A percentile compares a stretch with the other conserved stretches of the same genome.
Evolutionary conservation across 2,113 vertebrate species (phyloP).

Genomic region (Eurypyga helias): DNA sequence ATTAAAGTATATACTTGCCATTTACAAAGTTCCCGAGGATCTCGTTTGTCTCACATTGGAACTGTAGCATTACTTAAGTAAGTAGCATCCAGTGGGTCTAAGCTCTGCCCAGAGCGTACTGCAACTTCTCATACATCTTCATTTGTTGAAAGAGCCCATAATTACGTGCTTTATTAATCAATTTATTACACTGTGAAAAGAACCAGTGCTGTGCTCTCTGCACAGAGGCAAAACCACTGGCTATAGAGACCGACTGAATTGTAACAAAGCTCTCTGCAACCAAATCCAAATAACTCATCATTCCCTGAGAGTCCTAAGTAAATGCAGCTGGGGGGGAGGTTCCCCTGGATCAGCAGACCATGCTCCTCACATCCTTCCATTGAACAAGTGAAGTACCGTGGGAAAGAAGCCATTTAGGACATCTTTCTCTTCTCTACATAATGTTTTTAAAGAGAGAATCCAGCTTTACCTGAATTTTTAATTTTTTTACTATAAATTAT

Average conservation of each 20-base stretch:
- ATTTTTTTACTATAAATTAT: background rate
- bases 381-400: background rate
- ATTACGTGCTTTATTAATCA: background rate
- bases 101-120: background rate
- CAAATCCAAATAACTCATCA: background rate
- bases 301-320: background rate
- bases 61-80: background rate
- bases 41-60: background rate
- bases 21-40: background rate
- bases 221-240: background rate
- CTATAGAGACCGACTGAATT: background rate
- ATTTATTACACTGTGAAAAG: background rate
- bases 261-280: background rate
- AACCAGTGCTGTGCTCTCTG: background rate
- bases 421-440: background rate
- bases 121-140: background rate
- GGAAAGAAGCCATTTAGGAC: background rate
- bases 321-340: background rate
- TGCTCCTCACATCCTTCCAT: background rate
- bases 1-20: background rate
- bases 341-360: background rate
- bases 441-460: background rate
- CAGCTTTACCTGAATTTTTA: background rate
- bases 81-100: background rate
- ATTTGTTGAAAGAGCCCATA: background rate